phyloP scores from a whole-genome alignment of 2,888 invertebrate genomes.

The Lycophotia porphyrea region DNA sequence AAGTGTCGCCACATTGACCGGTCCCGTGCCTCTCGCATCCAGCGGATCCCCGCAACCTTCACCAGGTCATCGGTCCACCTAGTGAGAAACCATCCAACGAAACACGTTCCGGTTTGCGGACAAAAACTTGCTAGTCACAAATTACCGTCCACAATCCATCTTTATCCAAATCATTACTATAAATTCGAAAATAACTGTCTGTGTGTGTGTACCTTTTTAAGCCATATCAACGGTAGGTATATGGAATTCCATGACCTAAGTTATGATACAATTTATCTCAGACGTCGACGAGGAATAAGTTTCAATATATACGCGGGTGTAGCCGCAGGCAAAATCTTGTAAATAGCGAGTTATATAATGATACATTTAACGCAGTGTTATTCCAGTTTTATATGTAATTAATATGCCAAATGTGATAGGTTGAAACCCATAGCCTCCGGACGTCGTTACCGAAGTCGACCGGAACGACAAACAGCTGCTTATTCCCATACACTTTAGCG shows the following conservation, averaged over 20 bases:
- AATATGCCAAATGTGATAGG: conserved; percentile 55
- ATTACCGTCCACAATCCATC: background rate
- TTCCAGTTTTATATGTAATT: conserved; percentile 46
- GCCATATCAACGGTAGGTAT: background rate
- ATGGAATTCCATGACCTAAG: background rate
- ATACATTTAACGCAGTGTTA: conserved; percentile 35
- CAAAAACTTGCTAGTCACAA: background rate
- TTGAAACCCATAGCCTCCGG: conserved; percentile 43
- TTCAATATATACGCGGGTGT: background rate
- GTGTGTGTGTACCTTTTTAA: background rate
- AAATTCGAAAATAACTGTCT: background rate
- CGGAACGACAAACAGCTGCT: conserved; percentile 45
- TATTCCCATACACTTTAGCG: conserved; percentile 40
- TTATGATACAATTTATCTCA: background rate
- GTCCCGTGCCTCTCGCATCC: too few relatives aligned
- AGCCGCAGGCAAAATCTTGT: background rate
- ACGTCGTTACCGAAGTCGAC: conserved; percentile 37
- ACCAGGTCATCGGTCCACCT: too few relatives aligned
- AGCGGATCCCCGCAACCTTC: too few relatives aligned
- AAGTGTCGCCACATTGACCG: too few relatives aligned
- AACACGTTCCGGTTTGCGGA: too few relatives aligned
- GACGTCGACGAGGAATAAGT: background rate
- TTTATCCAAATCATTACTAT: background rate
- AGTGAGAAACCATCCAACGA: too few relatives aligned
- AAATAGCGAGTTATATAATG: conserved; percentile 29